These are phyloP conservation scores for Periplaneta americana DNA, from an alignment of 1,140 invertebrate species.

Conservation along the genomic window DNA sequence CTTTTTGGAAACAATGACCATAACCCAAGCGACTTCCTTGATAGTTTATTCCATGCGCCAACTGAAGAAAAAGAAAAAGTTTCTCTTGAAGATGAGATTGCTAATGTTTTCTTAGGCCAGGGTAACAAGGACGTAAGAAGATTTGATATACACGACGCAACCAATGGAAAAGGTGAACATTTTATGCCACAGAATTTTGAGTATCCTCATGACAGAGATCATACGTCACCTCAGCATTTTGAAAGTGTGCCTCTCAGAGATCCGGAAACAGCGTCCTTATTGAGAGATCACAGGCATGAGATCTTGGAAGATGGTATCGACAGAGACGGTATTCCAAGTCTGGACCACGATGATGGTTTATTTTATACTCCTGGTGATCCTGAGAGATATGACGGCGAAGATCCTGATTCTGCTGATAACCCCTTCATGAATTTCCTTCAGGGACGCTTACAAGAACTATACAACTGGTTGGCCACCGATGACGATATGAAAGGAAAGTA, in stretches of 20 bases:
- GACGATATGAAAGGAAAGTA: conserved; percentile 22
- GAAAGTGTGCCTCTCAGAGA: background rate
- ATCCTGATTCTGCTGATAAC: conserved; percentile 14
- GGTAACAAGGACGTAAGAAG: background rate
- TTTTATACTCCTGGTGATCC: background rate
- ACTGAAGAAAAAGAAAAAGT: background rate
- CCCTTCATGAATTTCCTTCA: conserved; percentile 24
- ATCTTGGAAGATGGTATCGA: background rate
- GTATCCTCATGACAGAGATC: background rate
- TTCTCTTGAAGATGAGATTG: background rate
- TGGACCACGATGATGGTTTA: background rate
- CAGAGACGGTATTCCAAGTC: background rate
- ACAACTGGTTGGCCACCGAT: conserved; percentile 42
- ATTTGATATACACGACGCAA: background rate
- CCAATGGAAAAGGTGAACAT: background rate
- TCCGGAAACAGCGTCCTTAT: background rate
- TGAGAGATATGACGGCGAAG: background rate
- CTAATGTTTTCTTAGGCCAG: background rate
- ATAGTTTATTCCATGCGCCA: background rate
- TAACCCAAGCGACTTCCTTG: background rate
- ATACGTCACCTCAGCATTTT: background rate
- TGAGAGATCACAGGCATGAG: background rate
- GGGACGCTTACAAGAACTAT: conserved; percentile 42
- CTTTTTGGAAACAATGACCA: background rate
- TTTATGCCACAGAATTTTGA: background rate